Evolutionary conservation across 2,113 vertebrate species (phyloP), one percentile per base, ranked within the genome.

Genomic region (Nesospiza acunhae): DNA sequence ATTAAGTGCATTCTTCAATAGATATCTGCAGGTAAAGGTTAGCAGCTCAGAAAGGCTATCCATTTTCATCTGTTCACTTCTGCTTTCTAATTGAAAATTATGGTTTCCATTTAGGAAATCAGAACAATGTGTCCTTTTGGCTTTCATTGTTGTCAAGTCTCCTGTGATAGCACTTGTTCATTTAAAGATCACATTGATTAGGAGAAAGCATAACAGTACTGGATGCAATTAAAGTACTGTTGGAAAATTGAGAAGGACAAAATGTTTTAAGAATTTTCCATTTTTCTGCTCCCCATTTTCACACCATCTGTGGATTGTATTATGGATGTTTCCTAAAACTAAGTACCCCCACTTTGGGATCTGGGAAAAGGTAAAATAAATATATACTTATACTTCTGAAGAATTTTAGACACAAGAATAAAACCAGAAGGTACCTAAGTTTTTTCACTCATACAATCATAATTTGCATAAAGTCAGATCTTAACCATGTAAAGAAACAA

Each of bases 71-170:
- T 91, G 90, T 78, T 80, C 74, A 42, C 39, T 96, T 89, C 73
- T 96, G 13, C 59, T 79, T 94, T 80, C 41, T 97, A 92, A 84
- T 79, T 87, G 63, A 90, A 96, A 96, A 85, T 69, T 19, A 95
- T 72, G 28, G 59, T 72, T 96, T 96, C 81, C 76, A 94, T 94
- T 82, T 94, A 93, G n/a, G 70, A 58, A 85, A 94, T 75, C n/a
- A 75, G 75, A 95, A 93, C 66, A 62, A 91, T 86, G 46, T 92
- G 49, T 91, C 68, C 59, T 70, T 94, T 80, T 42, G 35, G 13
- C 67, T 79, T 92, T 94, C 73, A 27, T 87, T 94, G 84, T 26
- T 82, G 41, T 42, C 24, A 22, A 67, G 33, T 94, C 31, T 80
- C 62, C 79, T 93, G n/a, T 4, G 3, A 52, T 75, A 85, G 42